Evolutionary conservation across 64 coral and sea anemone genomes (phyloP), one percentile per base, ranked within the genome.

Genomic region (Actinia equina): DNA sequence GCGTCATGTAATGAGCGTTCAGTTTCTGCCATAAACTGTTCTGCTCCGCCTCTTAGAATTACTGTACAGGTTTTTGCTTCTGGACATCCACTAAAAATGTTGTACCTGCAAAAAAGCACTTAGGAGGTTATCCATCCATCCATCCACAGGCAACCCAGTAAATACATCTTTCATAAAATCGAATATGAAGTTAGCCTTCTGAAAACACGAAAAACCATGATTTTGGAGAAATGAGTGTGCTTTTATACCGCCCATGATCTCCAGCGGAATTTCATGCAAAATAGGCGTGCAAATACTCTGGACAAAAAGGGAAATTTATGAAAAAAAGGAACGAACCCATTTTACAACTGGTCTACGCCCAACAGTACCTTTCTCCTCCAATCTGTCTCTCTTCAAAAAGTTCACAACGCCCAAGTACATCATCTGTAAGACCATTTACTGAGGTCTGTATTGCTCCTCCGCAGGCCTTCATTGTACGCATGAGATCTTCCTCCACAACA

Each of bases 21-120:
- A 2, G 97, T 99, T 86, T 99, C 97, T 42, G 94, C 97, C 84
- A 99, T 99, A 77, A 99, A 99, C 63, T 99, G 97, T 71, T 99
- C 90, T 37, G 97, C 91, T 76, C 97, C 97, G 7, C 97, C 97
- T 78, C 97, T 82, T 86, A 99, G 87, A 20, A 99, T 99, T 10
- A 99, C 86, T 15, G 97, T 99, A 45, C 97, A 99, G 22, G 97
- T 99, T 87, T 88, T 89, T 11, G 97, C 93, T 83, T 99, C 85
- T 17, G 90, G 88, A 45, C 97, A 99, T 19, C 97, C 97, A 89
- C 85, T 95, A 52, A 99, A 99, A 3, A 99, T 88, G 20, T 99
- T 99, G 77, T 99, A 99, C 64, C 97, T 99, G 85, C n/a, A 27
- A 19, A 65, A 57, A 7, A 57, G 55, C 55, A 57, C 13, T 57